Evolutionary conservation across 2,888 invertebrate genomes (phyloP).

Genomic region (Caprella mutica): DNA sequence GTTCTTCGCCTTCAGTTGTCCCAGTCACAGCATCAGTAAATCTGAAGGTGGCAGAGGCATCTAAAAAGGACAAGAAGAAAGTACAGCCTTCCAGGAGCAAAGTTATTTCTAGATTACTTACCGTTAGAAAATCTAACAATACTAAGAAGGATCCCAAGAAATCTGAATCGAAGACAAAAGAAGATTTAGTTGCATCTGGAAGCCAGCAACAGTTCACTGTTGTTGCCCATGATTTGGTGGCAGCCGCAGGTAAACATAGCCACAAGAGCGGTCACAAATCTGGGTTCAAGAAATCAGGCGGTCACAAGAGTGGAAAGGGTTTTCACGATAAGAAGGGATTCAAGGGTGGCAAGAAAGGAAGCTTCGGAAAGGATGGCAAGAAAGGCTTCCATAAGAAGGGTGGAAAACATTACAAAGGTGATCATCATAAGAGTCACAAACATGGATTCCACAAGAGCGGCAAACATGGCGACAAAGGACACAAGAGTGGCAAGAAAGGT

Average conservation of each 20-base stretch:
- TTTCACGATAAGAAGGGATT: constrained; percentile 13
- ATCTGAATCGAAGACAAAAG: too few relatives aligned
- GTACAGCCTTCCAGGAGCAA: too few relatives aligned
- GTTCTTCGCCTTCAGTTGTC: too few relatives aligned
- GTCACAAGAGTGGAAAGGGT: not conserved
- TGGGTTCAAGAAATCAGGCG: constrained; percentile 7
- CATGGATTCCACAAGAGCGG: constrained; percentile 19
- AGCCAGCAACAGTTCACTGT: constrained; percentile 1
- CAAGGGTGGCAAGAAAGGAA: constrained; percentile 15
- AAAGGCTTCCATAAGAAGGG: constrained; percentile 14
- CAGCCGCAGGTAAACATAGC: constrained; percentile 2
- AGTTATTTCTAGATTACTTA: too few relatives aligned
- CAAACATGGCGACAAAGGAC: constrained; percentile 32
- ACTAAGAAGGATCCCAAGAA: too few relatives aligned
- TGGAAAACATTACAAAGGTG: constrained; percentile 14
- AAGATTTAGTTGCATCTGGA: too few relatives aligned
- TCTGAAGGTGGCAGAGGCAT: too few relatives aligned
- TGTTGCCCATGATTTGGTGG: not conserved
- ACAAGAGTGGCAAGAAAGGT: constrained; percentile 47
- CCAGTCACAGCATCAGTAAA: too few relatives aligned
- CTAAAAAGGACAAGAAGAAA: too few relatives aligned
- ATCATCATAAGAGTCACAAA: constrained; percentile 27
- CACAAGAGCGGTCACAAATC: constrained; percentile 7
- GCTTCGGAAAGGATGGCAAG: constrained; percentile 12
- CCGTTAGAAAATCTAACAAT: too few relatives aligned